These are phyloP conservation scores for Nothobranchius kuhntae DNA, from an alignment of 2,113 vertebrate species.

Conservation along the genomic window DNA sequence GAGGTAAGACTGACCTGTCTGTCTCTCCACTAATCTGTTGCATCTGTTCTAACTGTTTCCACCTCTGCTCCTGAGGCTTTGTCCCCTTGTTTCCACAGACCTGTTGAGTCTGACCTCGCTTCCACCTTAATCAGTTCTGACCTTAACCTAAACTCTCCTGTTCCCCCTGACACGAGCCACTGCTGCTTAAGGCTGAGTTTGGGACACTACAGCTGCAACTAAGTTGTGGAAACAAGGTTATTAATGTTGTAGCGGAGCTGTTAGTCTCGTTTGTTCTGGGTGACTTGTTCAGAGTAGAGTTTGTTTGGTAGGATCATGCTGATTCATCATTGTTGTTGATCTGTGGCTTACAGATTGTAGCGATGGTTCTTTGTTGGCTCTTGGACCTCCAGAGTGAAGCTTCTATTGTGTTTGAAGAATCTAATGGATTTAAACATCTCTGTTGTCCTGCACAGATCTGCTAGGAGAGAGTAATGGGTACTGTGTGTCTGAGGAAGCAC, in stretches of 20 bases:
- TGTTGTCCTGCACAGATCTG: slow-evolving; percentile 62
- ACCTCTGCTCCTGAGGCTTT: slow-evolving; percentile 35
- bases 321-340: slow-evolving; percentile 41
- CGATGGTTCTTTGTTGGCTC: slow-evolving; percentile 7
- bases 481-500: slow-evolving; percentile 54
- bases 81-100: slow-evolving; percentile 76
- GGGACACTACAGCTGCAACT: slow-evolving; percentile 24
- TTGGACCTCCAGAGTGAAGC: neutral
- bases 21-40: slow-evolving; percentile 52
- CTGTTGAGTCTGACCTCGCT: slow-evolving; percentile 32
- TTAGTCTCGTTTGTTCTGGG: slow-evolving; percentile 45
- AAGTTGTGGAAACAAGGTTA: slow-evolving; percentile 77
- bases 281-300: slow-evolving; percentile 48
- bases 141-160: slow-evolving; percentile 14
- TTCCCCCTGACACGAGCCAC: slow-evolving; percentile 5
- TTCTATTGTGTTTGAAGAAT: slow-evolving; percentile 10
- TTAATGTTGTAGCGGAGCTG: slow-evolving; percentile 55
- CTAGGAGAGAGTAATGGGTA: slow-evolving; percentile 70
- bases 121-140: slow-evolving; percentile 11
- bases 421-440: slow-evolving; percentile 32
- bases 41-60: slow-evolving; percentile 25
- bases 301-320: slow-evolving; percentile 46
- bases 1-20: slow-evolving; percentile 73
- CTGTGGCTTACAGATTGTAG: slow-evolving; percentile 22
- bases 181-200: slow-evolving; percentile 16